These are phyloP conservation scores for Acipenser transmontanus DNA, from an alignment of 2,797 vertebrate genomes.

Conservation along the genomic window DNA sequence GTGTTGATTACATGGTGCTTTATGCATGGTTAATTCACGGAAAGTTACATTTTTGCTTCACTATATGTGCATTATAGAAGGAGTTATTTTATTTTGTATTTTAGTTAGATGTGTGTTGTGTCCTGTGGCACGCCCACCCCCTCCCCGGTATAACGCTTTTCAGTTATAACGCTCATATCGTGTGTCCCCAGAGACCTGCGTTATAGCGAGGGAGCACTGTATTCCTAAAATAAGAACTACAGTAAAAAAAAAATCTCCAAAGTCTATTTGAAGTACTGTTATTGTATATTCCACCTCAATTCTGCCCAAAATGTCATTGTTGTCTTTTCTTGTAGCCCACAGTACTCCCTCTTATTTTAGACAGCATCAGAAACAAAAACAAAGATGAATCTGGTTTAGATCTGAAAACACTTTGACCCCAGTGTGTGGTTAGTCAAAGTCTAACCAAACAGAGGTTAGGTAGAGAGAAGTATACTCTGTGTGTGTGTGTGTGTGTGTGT, in stretches of 20 bases:
- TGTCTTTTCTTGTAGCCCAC: constrained; percentile 43
- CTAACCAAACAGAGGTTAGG: constrained; percentile 62
- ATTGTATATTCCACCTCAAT: constrained; percentile 25
- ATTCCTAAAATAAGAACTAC: not conserved
- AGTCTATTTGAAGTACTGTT: not conserved
- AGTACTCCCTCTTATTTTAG: constrained; percentile 66
- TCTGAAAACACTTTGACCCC: constrained; percentile 61
- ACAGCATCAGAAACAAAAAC: constrained; percentile 73
- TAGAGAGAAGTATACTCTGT: constrained; percentile 56
- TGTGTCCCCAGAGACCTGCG: not conserved
- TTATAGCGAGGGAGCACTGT: constrained; percentile 27
- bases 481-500: constrained; percentile 47
- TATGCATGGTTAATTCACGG: too few relatives aligned
- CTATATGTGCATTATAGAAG: too few relatives aligned
- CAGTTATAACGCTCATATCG: too few relatives aligned
- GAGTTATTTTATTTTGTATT: too few relatives aligned
- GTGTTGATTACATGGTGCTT: too few relatives aligned
- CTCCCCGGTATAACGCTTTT: too few relatives aligned
- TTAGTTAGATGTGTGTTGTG: too few relatives aligned
- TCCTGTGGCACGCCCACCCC: too few relatives aligned
- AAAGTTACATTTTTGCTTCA: too few relatives aligned
- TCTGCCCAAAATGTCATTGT: constrained; percentile 24
- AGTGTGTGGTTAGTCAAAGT: constrained; percentile 60
- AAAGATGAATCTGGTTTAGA: constrained; percentile 76
- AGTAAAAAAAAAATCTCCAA: constrained; percentile 19